Base-by-base conservation (phyloP, 2,888 invertebrate species). In the Dione juno region DNA sequence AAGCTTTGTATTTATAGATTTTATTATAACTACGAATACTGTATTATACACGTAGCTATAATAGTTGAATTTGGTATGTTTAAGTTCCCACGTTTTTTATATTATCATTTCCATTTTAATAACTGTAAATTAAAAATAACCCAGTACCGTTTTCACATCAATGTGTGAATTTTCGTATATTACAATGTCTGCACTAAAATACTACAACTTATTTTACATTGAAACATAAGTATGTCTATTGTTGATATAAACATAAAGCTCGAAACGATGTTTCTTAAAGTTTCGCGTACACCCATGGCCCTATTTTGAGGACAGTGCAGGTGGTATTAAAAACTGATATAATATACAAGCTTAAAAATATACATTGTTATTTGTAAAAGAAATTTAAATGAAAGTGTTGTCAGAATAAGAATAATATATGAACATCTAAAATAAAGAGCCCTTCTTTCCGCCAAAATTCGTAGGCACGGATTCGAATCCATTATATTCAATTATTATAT, bases 211-310 rank as follows among this genome's bases (percentile, higher is more conserved):
- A 88, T 86, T 90, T 84, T 82, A 84, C 86, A 81, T 82, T 81
- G 28, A 81, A 8, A 1, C 7, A 2, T 28, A 53, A 8, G 53
- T 53, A 86, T 82, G 88, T 90, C 89, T 89, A 76, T 82, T 75
- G 84, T 83, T 84, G 79, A 87, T 86, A 85, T 85, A 82, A 84
- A 80, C 82, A 84, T 83, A 83, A 83, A 82, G 81, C 80, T 81
- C 79, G 78, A 88, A 87, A 88, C 87, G 85, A 87, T 88, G 87
- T 87, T 84, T 84, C 85, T 85, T 84, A 85, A 81, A 84, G 84
- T 86, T 85, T 83, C 76, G 79, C 83, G 81, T 88, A 88, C 85
- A 87, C 89, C 88, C 86, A 90, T 88, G 82, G 79, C 77, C 76
- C 78, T 78, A 78, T 69, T 69, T 67, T 0, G 48, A 67, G 61